A percentile compares a stretch with the other conserved stretches of the same genome.
Conservation (phyloP, 2,113 vertebrate genomes). For the Oenanthe melanoleuca region DNA sequence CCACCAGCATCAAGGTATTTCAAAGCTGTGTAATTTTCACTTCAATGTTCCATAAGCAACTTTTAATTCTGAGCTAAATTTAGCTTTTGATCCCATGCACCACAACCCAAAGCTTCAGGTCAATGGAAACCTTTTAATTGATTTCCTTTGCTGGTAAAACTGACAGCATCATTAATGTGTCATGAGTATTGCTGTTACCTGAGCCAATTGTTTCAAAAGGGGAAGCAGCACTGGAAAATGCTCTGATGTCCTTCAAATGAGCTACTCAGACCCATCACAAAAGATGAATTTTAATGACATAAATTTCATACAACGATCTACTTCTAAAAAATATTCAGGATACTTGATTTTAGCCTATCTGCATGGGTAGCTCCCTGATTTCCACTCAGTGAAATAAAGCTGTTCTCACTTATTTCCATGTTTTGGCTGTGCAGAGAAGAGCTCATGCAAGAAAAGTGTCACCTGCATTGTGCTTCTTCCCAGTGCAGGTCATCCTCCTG, state of each 20-base stretch:
- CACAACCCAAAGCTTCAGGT: not conserved
- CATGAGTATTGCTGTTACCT: not conserved
- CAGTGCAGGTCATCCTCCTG: not conserved
- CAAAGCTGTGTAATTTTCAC: not conserved
- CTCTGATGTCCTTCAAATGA: not conserved
- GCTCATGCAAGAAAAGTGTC: not conserved
- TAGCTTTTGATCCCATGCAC: not conserved
- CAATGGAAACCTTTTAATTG: conserved; percentile 3
- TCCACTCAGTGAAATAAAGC: not conserved
- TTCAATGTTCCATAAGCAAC: not conserved
- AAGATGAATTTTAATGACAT: not conserved
- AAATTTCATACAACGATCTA: not conserved
- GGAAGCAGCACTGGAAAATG: not conserved
- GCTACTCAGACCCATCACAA: not conserved
- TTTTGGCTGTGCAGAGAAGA: not conserved
- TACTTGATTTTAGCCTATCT: not conserved
- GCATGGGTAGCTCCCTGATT: not conserved
- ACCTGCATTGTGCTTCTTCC: not conserved
- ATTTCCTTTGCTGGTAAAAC: not conserved
- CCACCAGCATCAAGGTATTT: not conserved
- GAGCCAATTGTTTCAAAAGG: not conserved
- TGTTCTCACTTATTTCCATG: not conserved
- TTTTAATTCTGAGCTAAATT: not conserved
- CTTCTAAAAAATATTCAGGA: not conserved
- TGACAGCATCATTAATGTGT: not conserved